Evolutionary conservation across 2,797 vertebrate genomes (phyloP), one percentile per base, ranked within the genome.

Genomic region (Tiaroga cobitis): DNA sequence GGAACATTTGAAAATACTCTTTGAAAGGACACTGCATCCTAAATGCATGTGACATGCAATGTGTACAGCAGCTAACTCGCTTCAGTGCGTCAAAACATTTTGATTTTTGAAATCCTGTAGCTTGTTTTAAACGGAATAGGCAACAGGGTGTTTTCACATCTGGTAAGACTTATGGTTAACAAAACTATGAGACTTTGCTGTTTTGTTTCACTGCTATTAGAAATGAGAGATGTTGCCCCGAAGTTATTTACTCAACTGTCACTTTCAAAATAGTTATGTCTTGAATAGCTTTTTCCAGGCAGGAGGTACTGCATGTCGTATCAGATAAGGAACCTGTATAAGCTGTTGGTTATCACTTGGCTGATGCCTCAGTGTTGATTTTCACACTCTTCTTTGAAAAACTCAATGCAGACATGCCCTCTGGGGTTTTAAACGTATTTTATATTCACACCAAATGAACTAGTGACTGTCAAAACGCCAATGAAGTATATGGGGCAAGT

Each of bases 241-340:
- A 46, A 74, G 87, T 56, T 82, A 79, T 80, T 80, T 80, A 80
- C 43, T 61, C 74, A 67, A 72, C 83, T 87, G 83, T 82, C 73
- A 85, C 46, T 34, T 59, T 46, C 54, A 81, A 78, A 81, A 70
- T 68, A 74, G 41, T 80, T 70, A 29, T 74, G 78, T 81, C 63
- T 72, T 80, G 46, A 34, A 39, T 70, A 2, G 9, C n/a, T 63
- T 67, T 51, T 84, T 24, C 15, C 2, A 5, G 67, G 26, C 26
- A 26, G 37, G 70, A 46, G 15, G 13, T 21, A 59, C 3, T 43
- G 34, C 24, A 68, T 54, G 24, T 29, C 1, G 24, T 19, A 54
- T 54, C 73, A 69, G 61, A 77, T 77, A 84, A 84, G 18, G 56
- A 77, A 84, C 63, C 32, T 67, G 63, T 26, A 37, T 39, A 81